Percentiles rank a stretch among this genome's conserved stretches.
Conservation (phyloP, 2,113 vertebrate genomes). For the Synodontis membranacea region DNA sequence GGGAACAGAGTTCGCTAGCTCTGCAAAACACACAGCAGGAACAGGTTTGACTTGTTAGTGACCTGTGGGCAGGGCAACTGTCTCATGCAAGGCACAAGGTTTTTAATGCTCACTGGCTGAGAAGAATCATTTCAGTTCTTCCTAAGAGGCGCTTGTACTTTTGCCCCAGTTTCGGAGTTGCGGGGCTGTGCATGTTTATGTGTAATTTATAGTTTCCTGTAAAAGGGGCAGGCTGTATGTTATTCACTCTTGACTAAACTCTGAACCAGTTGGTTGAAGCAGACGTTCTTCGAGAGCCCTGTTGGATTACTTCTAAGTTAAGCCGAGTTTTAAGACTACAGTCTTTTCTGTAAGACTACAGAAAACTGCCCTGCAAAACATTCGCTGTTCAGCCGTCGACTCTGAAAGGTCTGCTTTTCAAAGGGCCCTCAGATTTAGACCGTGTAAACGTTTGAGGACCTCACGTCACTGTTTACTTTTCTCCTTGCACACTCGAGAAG, state of each 20-base stretch:
- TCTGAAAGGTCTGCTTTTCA: not conserved
- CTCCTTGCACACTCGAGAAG: slow-evolving; percentile 6
- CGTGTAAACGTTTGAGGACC: not conserved
- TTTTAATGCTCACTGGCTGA: slow-evolving; percentile 26
- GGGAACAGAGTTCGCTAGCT: not conserved
- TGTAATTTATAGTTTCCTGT: slow-evolving; percentile 81
- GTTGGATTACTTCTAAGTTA: slow-evolving; percentile 53
- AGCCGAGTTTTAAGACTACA: slow-evolving; percentile 45
- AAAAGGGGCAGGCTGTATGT: slow-evolving; percentile 67
- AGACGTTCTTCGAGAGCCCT: slow-evolving; percentile 63
- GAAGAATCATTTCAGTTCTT: slow-evolving; percentile 45
- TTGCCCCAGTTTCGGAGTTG: slow-evolving; percentile 53
- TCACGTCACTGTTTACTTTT: slow-evolving; percentile 27
- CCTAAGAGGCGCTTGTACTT: slow-evolving; percentile 46
- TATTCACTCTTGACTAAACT: slow-evolving; percentile 67
- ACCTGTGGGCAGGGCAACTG: slow-evolving; percentile 71
- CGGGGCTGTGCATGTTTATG: slow-evolving; percentile 55
- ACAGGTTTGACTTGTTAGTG: slow-evolving; percentile 77
- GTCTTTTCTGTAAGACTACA: slow-evolving; percentile 2
- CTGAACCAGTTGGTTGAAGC: slow-evolving; percentile 64
- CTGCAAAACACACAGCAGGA: slow-evolving; percentile 53
- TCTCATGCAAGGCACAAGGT: slow-evolving; percentile 26
- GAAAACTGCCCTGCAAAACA: not conserved
- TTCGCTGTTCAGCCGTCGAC: not conserved
- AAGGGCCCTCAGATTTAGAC: not conserved